Conservation (phyloP, 2,113 vertebrate species). For the rabbit (Oryctolagus cuniculus) region DNA sequence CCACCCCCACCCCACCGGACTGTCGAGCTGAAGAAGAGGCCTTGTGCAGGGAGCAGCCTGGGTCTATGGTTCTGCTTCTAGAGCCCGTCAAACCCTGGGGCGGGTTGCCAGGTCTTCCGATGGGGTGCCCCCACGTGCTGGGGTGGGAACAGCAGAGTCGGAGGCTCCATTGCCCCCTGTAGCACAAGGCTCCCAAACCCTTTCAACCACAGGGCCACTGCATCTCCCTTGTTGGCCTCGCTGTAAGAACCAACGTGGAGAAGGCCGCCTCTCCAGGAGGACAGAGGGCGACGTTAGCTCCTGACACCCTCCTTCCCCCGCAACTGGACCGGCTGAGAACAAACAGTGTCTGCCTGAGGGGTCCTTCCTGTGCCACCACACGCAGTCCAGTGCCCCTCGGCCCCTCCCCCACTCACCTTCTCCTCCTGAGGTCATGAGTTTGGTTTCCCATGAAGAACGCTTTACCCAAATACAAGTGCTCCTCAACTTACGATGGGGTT, state of each 20-base stretch:
- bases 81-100: background rate
- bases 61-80: background rate
- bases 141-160: too few relatives aligned
- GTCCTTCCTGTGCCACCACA: background rate
- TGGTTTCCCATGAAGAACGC: background rate
- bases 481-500: background rate
- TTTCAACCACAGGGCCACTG: rapidly evolving
- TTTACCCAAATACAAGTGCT: background rate
- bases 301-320: background rate
- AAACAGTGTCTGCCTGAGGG: background rate
- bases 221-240: background rate
- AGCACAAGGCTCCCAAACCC: background rate
- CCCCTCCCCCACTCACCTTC: background rate
- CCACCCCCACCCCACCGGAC: too few relatives aligned
- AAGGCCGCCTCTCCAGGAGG: background rate
- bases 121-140: background rate
- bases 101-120: background rate
- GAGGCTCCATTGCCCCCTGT: background rate
- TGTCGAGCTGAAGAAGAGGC: background rate
- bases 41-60: too few relatives aligned
- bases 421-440: background rate
- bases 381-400: rapidly evolving
- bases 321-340: rapidly evolving
- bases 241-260: background rate
- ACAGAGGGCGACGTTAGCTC: too few relatives aligned